phyloP scores from a whole-genome alignment of 1,140 invertebrate species.

The Drusus annulatus region DNA sequence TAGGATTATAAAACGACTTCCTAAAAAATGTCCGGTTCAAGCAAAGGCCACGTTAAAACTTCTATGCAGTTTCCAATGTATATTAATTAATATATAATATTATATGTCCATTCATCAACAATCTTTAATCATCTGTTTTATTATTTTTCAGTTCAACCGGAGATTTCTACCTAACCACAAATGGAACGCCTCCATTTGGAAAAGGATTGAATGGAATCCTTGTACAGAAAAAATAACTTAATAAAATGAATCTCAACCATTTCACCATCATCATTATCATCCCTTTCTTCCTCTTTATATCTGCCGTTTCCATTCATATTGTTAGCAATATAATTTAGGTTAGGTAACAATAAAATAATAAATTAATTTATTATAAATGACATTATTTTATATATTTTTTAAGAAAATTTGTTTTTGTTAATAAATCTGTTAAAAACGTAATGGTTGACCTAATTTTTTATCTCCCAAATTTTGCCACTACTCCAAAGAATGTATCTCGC shows the following conservation, averaged over 20 bases:
- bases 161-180: constrained; percentile 67
- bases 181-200: constrained; percentile 64
- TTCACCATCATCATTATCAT: not conserved
- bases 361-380: constrained; percentile 15
- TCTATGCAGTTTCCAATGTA: no score
- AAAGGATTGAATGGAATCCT: constrained; percentile 61
- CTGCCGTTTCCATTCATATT: not conserved
- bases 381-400: constrained; percentile 10
- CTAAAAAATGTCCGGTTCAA: no score
- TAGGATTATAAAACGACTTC: no score
- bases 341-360: no score
- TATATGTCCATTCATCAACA: not conserved
- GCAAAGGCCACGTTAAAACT: no score
- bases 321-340: not conserved
- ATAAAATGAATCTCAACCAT: not conserved
- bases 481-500: no score
- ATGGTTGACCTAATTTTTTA: not conserved
- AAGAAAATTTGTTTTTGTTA: not conserved
- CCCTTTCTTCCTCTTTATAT: not conserved
- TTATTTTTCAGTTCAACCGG: constrained; percentile 61
- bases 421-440: not conserved
- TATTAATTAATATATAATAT: no score
- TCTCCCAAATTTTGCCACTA: not conserved
- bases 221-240: constrained; percentile 39
- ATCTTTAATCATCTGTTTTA: constrained; percentile 9